Percentiles rank a stretch among this genome's conserved stretches.
These are phyloP conservation scores for Phortica magna DNA, from an alignment of 2,888 invertebrate genomes.

Conservation along the genomic window DNA sequence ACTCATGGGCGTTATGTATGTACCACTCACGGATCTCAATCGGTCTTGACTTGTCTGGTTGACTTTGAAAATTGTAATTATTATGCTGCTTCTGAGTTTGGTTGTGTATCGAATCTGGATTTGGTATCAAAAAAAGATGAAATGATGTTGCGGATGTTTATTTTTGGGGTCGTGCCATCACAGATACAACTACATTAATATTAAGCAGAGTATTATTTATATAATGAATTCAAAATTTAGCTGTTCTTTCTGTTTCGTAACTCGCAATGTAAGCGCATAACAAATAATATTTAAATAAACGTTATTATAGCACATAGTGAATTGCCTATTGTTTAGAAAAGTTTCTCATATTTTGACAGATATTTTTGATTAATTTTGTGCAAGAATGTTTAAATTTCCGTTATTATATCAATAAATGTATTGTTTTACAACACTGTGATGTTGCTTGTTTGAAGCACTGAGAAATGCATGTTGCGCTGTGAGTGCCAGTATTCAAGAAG, in stretches of 20 bases:
- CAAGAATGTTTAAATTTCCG: no score
- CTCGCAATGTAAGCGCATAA: no score
- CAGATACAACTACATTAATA: conserved; percentile 1
- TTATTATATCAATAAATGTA: no score
- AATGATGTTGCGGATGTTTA: background rate
- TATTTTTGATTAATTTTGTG: no score
- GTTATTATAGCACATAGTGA: background rate
- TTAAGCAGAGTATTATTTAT: conserved; percentile 11
- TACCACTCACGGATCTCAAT: conserved; percentile 93
- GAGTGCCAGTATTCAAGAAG: conserved; percentile 9
- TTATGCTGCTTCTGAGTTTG: conserved; percentile 59
- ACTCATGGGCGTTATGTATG: conserved; percentile 97
- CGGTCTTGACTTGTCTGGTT: conserved; percentile 70
- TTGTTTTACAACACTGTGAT: background rate
- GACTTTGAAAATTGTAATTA: conserved; percentile 53
- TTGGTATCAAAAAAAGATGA: conserved; percentile 8
- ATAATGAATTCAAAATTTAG: background rate
- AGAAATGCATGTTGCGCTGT: background rate
- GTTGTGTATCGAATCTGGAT: conserved; percentile 59
- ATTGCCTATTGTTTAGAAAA: no score
- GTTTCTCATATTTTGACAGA: no score
- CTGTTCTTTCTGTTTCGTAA: background rate
- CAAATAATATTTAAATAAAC: conserved; percentile 21
- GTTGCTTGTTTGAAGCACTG: background rate
- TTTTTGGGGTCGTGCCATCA: background rate